Conservation (phyloP, 2,113 vertebrate species). For the Dolichallabes microphthalmus region DNA sequence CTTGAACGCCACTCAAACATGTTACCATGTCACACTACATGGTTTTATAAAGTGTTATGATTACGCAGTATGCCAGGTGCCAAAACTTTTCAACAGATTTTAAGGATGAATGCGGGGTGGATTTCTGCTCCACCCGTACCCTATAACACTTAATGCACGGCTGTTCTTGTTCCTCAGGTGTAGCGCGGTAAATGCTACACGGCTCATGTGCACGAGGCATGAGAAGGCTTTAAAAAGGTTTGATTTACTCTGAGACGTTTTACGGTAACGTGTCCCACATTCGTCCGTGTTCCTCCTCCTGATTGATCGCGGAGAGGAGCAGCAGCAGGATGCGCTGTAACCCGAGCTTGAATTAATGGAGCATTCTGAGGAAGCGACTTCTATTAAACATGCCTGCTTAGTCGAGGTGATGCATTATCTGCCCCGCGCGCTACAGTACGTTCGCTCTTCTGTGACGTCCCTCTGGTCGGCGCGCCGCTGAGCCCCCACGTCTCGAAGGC, state of each 20-base stretch:
- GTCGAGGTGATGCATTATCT: conserved; percentile 42
- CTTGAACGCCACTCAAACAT: too few relatives aligned
- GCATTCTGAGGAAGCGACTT: conserved; percentile 40
- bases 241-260: conserved; percentile 44
- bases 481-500: background rate
- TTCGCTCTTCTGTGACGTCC: background rate
- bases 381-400: conserved; percentile 52
- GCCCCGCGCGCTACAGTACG: background rate
- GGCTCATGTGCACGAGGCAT: background rate
- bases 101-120: background rate
- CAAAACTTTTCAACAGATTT: background rate
- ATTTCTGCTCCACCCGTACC: background rate
- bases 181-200: background rate
- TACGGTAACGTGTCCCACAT: conserved; percentile 40
- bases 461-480: background rate
- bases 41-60: background rate
- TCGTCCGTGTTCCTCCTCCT: conserved; percentile 26
- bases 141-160: background rate
- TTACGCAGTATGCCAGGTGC: background rate
- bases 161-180: background rate
- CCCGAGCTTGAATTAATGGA: conserved; percentile 53
- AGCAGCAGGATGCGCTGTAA: conserved; percentile 45
- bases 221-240: conserved; percentile 3
- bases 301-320: conserved; percentile 49
- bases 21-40: background rate